phyloP scores from a whole-genome alignment of 2,797 vertebrate species.

The Chaetophractus vellerosus region DNA sequence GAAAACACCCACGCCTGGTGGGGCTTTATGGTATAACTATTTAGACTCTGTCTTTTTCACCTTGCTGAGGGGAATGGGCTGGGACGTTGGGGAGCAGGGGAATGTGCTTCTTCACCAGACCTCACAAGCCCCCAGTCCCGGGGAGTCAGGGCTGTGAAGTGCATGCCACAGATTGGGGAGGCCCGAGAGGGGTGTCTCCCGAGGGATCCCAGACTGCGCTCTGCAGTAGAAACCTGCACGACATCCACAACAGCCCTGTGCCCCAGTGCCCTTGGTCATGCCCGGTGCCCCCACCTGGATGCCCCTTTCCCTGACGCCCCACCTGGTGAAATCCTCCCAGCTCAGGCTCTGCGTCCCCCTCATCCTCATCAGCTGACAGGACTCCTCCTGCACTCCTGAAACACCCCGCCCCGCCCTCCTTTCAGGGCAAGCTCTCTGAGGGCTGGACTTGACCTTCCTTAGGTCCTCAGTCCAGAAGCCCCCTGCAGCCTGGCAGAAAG shows the following conservation, averaged over 20 bases:
- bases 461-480: not conserved
- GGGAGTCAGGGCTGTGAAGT: not conserved
- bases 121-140: not conserved
- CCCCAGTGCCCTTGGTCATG: not conserved
- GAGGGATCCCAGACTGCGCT: not conserved
- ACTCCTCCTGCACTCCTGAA: not conserved
- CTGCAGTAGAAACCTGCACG: rapidly evolving
- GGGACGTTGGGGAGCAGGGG: not conserved
- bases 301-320: not conserved
- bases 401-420: not conserved
- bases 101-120: not conserved
- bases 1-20: conserved; percentile 38
- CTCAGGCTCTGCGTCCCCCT: too few relatives aligned
- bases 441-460: not conserved
- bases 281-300: too few relatives aligned
- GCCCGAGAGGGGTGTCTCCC: not conserved
- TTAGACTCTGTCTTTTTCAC: conserved; percentile 67
- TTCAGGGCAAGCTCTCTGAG: not conserved
- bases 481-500: not conserved
- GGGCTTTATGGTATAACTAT: conserved; percentile 68
- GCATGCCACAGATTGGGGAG: not conserved
- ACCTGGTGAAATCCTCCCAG: not conserved
- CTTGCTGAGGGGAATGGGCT: not conserved
- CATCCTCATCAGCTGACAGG: not conserved
- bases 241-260: too few relatives aligned